These are phyloP conservation scores for Ceratothoa steindachneri DNA, from an alignment of 2,888 invertebrate genomes.

Conservation along the genomic window DNA sequence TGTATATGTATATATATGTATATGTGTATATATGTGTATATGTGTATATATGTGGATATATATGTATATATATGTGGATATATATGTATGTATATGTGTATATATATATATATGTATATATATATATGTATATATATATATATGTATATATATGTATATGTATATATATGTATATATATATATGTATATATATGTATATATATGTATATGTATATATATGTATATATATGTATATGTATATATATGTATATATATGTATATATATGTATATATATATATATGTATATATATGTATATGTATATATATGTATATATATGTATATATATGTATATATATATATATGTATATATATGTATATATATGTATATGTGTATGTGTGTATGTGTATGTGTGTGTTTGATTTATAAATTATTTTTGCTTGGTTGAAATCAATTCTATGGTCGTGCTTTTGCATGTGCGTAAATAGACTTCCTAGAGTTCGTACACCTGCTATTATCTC, in stretches of 20 bases:
- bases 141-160: background rate
- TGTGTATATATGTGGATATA: too few species aligned
- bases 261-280: constrained; percentile 8
- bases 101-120: constrained; percentile 11
- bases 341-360: constrained; percentile 5
- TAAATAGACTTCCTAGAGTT: too few species aligned
- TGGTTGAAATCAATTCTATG: too few species aligned
- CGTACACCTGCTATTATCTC: too few species aligned
- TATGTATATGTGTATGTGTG: background rate
- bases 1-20: too few species aligned
- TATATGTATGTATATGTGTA: too few species aligned
- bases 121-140: constrained; percentile 9
- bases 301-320: constrained; percentile 2
- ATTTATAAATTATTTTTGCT: too few species aligned
- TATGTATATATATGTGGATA: too few species aligned
- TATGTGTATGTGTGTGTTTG: too few species aligned
- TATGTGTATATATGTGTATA: too few species aligned
- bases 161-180: constrained; percentile 1
- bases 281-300: constrained; percentile 12
- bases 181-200: constrained; percentile 9
- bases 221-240: constrained; percentile 12
- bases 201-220: constrained; percentile 8
- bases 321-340: constrained; percentile 14
- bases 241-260: constrained; percentile 12
- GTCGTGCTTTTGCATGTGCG: too few species aligned